Evolutionary conservation across 1,140 invertebrate species (phyloP).

Genomic region (Mactra quadrangularis): DNA sequence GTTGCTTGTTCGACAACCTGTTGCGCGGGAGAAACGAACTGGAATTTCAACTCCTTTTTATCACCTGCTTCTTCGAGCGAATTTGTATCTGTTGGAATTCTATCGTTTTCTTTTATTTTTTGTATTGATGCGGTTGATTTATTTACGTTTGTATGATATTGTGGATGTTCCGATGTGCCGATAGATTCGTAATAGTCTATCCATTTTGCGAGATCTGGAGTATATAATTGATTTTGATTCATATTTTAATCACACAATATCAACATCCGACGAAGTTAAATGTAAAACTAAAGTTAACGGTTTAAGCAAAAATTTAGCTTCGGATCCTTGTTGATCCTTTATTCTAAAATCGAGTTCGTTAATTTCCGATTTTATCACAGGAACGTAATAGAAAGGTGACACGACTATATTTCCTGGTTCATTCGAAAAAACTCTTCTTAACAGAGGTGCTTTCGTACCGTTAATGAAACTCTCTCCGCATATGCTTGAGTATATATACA

Average conservation of each 20-base stretch:
- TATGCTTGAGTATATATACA: no score
- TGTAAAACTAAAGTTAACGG: no score
- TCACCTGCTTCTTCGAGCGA: background rate
- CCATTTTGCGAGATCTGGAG: no score
- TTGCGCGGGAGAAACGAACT: background rate
- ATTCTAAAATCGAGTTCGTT: no score
- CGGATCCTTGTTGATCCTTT: background rate
- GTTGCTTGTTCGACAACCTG: constrained; percentile 19
- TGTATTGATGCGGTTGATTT: background rate
- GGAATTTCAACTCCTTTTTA: background rate
- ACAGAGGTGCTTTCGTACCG: background rate
- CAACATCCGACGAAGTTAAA: background rate
- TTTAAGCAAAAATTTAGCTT: constrained; percentile 9
- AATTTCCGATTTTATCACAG: no score
- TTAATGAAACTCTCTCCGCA: no score
- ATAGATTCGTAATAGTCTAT: background rate
- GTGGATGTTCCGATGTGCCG: no score
- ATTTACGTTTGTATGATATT: no score
- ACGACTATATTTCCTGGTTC: background rate
- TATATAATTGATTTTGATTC: no score
- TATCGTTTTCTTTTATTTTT: background rate
- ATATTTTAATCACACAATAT: background rate
- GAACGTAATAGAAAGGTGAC: background rate
- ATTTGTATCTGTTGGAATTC: constrained; percentile 7
- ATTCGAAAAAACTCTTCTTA: constrained; percentile 9